phyloP scores from a whole-genome alignment of 2,797 vertebrate species.

The Erethizon dorsatum region DNA sequence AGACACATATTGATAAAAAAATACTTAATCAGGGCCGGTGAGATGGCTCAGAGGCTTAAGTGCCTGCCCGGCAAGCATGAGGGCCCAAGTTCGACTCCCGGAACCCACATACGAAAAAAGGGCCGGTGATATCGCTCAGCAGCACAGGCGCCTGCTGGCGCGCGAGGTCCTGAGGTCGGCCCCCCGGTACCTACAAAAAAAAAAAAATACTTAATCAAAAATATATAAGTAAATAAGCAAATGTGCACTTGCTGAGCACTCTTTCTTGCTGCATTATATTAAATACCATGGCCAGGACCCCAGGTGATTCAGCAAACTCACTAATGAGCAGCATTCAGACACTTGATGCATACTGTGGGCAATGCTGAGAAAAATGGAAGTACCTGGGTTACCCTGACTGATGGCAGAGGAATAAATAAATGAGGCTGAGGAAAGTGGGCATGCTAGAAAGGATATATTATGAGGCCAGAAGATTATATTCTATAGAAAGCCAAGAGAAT shows the following conservation, averaged over 20 bases:
- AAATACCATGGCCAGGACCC: neutral
- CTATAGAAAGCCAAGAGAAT: neutral
- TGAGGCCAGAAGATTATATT: neutral
- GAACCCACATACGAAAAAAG: too few relatives aligned
- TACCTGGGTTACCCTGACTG: neutral
- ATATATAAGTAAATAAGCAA: conserved; percentile 35
- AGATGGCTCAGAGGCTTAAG: too few relatives aligned
- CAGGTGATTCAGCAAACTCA: neutral
- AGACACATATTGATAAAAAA: neutral
- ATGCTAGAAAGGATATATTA: neutral
- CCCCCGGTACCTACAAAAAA: too few relatives aligned
- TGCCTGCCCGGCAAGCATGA: too few relatives aligned
- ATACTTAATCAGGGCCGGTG: conserved; percentile 1
- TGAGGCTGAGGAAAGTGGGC: neutral
- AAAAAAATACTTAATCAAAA: conserved; percentile 26
- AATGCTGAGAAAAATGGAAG: conserved; percentile 10
- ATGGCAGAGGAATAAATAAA: neutral
- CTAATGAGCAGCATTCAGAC: neutral
- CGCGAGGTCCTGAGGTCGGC: too few relatives aligned
- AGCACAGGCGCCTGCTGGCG: too few relatives aligned
- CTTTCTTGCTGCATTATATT: neutral
- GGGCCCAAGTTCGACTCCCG: too few relatives aligned
- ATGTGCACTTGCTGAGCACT: neutral
- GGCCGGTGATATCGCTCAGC: too few relatives aligned
- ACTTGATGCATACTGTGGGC: neutral